Evolutionary conservation across 2,797 vertebrate species (phyloP).

Genomic region (Acipenser oxyrinchus): DNA sequence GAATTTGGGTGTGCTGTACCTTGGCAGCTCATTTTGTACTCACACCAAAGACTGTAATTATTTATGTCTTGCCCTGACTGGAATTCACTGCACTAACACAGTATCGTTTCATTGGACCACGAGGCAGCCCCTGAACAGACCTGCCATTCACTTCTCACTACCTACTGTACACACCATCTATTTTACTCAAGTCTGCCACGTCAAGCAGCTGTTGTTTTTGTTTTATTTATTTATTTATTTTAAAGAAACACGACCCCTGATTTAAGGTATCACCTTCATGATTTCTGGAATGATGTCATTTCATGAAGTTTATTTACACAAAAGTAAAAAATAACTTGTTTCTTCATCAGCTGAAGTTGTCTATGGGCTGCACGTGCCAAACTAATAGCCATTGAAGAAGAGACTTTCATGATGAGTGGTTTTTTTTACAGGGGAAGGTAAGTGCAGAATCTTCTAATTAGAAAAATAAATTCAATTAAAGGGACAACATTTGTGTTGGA

Average conservation of each 20-base stretch:
- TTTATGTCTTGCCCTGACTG: constrained; percentile 36
- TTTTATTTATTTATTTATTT: constrained; percentile 23
- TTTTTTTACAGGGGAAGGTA: constrained; percentile 62
- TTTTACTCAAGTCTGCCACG: constrained; percentile 48
- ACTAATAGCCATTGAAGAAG: constrained; percentile 15
- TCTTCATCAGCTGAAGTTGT: constrained; percentile 8
- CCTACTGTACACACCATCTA: not conserved
- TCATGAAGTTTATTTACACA: not conserved
- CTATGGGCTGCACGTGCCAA: constrained; percentile 9
- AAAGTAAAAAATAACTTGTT: constrained; percentile 2
- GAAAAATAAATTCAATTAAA: not conserved
- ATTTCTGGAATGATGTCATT: constrained; percentile 10
- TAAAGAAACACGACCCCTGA: constrained; percentile 22
- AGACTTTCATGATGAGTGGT: constrained; percentile 44
- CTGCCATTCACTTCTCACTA: constrained; percentile 45
- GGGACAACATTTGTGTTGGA: no score
- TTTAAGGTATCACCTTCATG: constrained; percentile 35
- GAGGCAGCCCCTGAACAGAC: constrained; percentile 50
- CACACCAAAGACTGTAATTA: constrained; percentile 17
- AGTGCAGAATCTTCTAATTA: constrained; percentile 23
- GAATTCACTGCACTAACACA: constrained; percentile 35
- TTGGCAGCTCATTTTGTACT: constrained; percentile 15
- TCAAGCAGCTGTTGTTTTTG: constrained; percentile 39
- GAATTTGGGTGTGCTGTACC: constrained; percentile 34
- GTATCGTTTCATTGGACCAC: constrained; percentile 30